These are phyloP conservation scores for Tachina lurida DNA, from an alignment of 2,888 invertebrate genomes.

Conservation along the genomic window DNA sequence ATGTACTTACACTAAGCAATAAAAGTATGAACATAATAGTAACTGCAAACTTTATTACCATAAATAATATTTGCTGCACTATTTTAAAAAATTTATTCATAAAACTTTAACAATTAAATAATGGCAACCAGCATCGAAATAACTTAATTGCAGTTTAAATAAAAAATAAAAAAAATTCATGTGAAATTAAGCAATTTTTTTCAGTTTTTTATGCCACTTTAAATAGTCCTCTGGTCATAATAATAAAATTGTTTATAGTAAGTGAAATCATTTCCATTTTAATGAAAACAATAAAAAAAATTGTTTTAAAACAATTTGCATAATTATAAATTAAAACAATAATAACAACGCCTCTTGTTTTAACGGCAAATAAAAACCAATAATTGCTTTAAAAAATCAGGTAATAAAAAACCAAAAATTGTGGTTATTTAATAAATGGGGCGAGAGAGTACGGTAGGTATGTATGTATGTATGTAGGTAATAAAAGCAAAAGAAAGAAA, in stretches of 20 bases:
- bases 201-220: not conserved
- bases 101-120: constrained; percentile 40
- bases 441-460: not conserved
- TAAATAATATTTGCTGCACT: not conserved
- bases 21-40: not conserved
- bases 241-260: constrained; percentile 37
- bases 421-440: constrained; percentile 56
- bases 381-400: constrained; percentile 60
- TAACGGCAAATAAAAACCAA: constrained; percentile 59
- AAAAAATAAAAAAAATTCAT: not conserved
- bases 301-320: constrained; percentile 67
- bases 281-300: constrained; percentile 16
- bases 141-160: constrained; percentile 16
- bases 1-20: not conserved
- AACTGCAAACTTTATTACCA: not conserved
- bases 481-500: constrained; percentile 23
- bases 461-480: not conserved
- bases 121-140: not conserved
- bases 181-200: not conserved
- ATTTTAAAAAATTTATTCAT: not conserved
- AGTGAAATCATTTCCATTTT: constrained; percentile 33
- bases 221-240: constrained; percentile 51
- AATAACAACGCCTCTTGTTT: constrained; percentile 60
- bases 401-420: constrained; percentile 66
- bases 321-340: constrained; percentile 66